Conservation (phyloP, 1,140 invertebrate species). For the Apis dorsata region DNA sequence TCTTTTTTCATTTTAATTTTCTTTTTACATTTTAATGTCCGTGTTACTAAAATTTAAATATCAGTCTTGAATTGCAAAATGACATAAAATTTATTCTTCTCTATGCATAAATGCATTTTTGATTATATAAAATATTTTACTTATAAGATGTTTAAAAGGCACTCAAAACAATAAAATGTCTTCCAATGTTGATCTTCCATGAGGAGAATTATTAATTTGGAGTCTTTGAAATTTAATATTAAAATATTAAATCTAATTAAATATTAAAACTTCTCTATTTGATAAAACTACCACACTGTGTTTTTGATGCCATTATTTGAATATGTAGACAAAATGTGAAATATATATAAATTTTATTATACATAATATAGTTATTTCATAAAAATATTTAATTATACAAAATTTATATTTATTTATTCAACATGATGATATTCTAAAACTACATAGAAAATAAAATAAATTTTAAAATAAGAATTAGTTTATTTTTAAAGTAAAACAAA, state of each 20-base stretch:
- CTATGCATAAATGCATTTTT: conserved; percentile 1
- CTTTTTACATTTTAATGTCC: conserved; percentile 28
- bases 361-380: neutral
- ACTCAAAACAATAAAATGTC: neutral
- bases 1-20: conserved; percentile 4
- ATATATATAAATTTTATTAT: conserved; percentile 9
- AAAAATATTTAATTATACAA: neutral
- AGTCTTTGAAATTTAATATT: neutral
- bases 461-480: neutral
- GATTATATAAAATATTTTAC: neutral
- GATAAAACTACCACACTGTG: neutral
- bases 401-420: neutral
- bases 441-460: neutral
- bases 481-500: conserved; percentile 1
- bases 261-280: neutral
- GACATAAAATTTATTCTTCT: neutral
- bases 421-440: neutral
- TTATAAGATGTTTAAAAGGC: neutral
- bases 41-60: neutral
- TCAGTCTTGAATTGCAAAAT: conserved; percentile 6
- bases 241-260: neutral
- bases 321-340: neutral
- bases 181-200: conserved; percentile 37
- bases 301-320: neutral
- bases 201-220: conserved; percentile 12